Percentiles rank a stretch among this genome's conserved stretches.
phyloP scores from a whole-genome alignment of 2,113 vertebrate species.

The Chionis minor region DNA sequence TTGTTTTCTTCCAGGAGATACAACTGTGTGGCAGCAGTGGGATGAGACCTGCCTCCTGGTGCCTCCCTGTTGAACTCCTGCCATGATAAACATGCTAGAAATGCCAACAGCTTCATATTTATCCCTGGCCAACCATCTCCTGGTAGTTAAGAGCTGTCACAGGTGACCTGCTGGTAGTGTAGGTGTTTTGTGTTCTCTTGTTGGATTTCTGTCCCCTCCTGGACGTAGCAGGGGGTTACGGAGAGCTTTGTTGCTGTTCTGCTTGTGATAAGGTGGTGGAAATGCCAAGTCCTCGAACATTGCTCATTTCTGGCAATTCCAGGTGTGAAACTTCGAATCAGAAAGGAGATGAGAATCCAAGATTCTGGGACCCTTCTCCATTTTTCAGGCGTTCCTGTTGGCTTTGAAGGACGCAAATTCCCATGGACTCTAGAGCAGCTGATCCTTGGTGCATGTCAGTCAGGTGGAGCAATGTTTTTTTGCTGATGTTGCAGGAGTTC shows the following conservation, averaged over 20 bases:
- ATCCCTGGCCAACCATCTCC: not conserved
- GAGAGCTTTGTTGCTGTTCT: not conserved
- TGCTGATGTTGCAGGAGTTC: not conserved
- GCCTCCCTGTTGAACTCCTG: not conserved
- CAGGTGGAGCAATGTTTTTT: not conserved
- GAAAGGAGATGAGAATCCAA: not conserved
- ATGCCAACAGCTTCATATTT: not conserved
- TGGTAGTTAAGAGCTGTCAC: not conserved
- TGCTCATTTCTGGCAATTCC: not conserved
- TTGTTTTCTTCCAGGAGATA: not conserved
- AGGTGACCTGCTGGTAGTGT: not conserved
- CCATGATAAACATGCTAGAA: not conserved
- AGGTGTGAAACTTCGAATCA: not conserved
- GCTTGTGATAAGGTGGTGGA: not conserved
- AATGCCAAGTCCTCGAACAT: not conserved
- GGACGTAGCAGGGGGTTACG: not conserved
- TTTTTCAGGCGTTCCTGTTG: not conserved
- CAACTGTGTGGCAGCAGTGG: not conserved
- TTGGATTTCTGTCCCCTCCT: not conserved
- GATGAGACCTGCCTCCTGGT: not conserved
- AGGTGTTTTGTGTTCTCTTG: not conserved
- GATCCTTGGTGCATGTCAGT: slow-evolving; percentile 8
- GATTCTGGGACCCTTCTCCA: not conserved
- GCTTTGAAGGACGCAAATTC: not conserved
- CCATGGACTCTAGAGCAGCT: not conserved